Conservation (phyloP, 2,113 vertebrate genomes). For the Hymenochirus boettgeri region DNA sequence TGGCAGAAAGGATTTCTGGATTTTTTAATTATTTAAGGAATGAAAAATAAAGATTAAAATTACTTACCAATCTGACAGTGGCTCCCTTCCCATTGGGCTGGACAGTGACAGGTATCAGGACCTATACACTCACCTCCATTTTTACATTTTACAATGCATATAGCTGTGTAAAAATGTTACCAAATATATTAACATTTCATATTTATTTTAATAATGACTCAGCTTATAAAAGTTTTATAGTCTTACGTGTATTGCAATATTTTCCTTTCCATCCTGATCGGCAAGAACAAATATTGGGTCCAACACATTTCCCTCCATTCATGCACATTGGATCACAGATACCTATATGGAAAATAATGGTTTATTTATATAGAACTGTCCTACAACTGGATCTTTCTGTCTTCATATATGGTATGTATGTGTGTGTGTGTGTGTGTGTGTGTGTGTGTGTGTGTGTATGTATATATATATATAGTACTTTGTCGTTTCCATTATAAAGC, state of each 20-base stretch:
- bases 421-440: too few relatives aligned
- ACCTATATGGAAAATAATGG: constrained; percentile 59
- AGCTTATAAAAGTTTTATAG: too few relatives aligned
- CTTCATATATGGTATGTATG: too few relatives aligned
- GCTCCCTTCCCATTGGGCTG: constrained; percentile 73
- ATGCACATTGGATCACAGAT: constrained; percentile 85
- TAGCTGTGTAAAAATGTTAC: constrained; percentile 53
- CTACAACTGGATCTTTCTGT: too few relatives aligned
- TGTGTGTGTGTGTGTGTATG: too few relatives aligned
- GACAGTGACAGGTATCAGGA: constrained; percentile 73
- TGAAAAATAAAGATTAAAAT: too few relatives aligned
- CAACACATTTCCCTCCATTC: constrained; percentile 84
- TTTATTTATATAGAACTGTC: not conserved
- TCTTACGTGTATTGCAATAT: constrained; percentile 74
- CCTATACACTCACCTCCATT: constrained; percentile 82
- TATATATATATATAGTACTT: too few relatives aligned
- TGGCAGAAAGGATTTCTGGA: too few relatives aligned
- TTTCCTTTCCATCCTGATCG: constrained; percentile 82
- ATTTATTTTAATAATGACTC: too few relatives aligned
- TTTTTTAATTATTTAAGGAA: too few relatives aligned
- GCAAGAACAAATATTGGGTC: constrained; percentile 81
- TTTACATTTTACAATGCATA: constrained; percentile 83
- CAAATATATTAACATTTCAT: too few relatives aligned
- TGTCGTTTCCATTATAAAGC: too few relatives aligned
- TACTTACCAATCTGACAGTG: constrained; percentile 83